Conservation (phyloP, 2,113 vertebrate species). For the Tapirus terrestris region DNA sequence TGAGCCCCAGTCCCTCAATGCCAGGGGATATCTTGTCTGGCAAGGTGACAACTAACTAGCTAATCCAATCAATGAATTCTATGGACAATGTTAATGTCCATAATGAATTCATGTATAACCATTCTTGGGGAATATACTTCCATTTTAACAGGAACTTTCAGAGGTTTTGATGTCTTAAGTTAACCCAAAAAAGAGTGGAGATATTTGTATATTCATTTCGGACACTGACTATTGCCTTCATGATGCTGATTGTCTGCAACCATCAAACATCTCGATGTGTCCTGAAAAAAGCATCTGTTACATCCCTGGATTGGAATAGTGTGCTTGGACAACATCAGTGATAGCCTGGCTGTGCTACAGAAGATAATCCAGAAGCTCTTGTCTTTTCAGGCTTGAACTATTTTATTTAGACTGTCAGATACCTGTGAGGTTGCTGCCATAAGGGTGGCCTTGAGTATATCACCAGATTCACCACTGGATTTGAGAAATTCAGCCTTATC, state of each 20-base stretch:
- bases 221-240: not conserved
- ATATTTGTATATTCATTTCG: not conserved
- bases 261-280: not conserved
- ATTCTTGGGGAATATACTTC: slow-evolving; percentile 12
- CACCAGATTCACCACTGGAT: slow-evolving; percentile 47
- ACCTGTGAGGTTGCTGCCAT: not conserved
- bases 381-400: slow-evolving; percentile 35
- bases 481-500: not conserved
- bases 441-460: slow-evolving; percentile 32
- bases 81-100: not conserved
- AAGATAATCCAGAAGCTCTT: slow-evolving; percentile 51
- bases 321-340: slow-evolving; percentile 12
- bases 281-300: slow-evolving; percentile 53
- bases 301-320: not conserved
- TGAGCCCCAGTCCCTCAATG: not conserved
- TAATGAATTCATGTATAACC: not conserved
- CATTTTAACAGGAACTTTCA: slow-evolving; percentile 42
- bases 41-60: not conserved
- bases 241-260: not conserved
- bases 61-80: slow-evolving; percentile 15
- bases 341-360: slow-evolving; percentile 29
- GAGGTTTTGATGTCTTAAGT: slow-evolving; percentile 35
- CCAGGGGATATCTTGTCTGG: not conserved
- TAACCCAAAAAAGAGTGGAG: not conserved
- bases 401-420: slow-evolving; percentile 59